A percentile compares a stretch with the other conserved stretches of the same genome.
phyloP scores from a whole-genome alignment of 2,888 invertebrate genomes.

The Spodoptera picta region DNA sequence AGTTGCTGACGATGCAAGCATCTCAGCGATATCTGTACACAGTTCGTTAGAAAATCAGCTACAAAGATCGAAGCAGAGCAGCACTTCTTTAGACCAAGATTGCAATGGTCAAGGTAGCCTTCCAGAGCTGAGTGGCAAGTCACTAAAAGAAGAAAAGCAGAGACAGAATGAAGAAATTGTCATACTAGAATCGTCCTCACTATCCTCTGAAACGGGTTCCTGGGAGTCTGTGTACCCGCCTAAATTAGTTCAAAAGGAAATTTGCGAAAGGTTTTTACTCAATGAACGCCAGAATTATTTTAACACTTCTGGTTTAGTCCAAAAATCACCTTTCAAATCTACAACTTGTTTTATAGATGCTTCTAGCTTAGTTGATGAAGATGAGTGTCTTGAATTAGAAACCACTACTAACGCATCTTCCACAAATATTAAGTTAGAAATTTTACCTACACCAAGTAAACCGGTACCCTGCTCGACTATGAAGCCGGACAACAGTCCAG shows the following conservation, averaged over 20 bases:
- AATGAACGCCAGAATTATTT: slow-evolving; percentile 73
- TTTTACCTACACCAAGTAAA: slow-evolving; percentile 66
- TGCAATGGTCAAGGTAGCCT: slow-evolving; percentile 56
- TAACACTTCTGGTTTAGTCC: slow-evolving; percentile 67
- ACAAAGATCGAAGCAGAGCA: slow-evolving; percentile 55
- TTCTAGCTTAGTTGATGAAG: slow-evolving; percentile 92
- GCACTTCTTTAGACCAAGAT: slow-evolving; percentile 58
- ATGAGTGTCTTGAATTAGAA: slow-evolving; percentile 68
- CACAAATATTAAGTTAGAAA: slow-evolving; percentile 44
- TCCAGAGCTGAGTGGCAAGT: slow-evolving; percentile 65
- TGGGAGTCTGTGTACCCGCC: slow-evolving; percentile 90
- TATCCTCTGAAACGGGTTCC: slow-evolving; percentile 90
- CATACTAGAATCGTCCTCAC: slow-evolving; percentile 89
- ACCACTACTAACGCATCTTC: slow-evolving; percentile 35
- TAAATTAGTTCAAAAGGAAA: slow-evolving; percentile 75
- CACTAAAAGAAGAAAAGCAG: slow-evolving; percentile 89
- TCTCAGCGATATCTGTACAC: slow-evolving; percentile 63
- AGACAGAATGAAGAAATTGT: slow-evolving; percentile 90
- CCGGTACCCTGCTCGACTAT: slow-evolving; percentile 72
- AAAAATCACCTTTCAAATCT: slow-evolving; percentile 70
- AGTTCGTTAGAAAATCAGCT: slow-evolving; percentile 63
- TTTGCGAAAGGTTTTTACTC: slow-evolving; percentile 80
- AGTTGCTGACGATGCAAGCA: slow-evolving; percentile 71
- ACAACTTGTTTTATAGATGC: slow-evolving; percentile 93
- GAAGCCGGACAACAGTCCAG: slow-evolving; percentile 72